Conservation (phyloP, 2,113 vertebrate genomes). For the Leucopsar rothschildi region DNA sequence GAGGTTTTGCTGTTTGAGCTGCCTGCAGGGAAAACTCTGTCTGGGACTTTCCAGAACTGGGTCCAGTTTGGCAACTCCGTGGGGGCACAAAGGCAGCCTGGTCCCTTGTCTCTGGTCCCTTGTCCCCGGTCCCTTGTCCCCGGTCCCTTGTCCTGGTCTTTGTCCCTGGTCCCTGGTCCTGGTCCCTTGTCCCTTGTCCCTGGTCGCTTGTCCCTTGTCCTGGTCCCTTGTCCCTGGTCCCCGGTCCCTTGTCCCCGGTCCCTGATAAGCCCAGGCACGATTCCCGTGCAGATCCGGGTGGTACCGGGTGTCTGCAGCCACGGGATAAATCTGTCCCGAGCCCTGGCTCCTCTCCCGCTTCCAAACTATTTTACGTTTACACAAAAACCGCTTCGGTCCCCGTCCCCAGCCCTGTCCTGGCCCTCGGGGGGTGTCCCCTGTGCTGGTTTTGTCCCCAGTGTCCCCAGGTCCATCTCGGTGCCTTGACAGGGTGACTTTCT, state of each 20-base stretch:
- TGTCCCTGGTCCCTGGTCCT: too few relatives aligned
- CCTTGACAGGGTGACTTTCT: background rate
- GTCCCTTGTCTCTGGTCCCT: background rate
- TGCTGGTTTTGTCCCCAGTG: too few relatives aligned
- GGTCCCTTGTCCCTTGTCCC: too few relatives aligned
- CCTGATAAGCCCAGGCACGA: background rate
- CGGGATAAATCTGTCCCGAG: conserved; percentile 3
- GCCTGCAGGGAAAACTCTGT: background rate
- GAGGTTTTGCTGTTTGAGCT: background rate
- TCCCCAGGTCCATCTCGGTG: too few relatives aligned
- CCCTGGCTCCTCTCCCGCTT: background rate
- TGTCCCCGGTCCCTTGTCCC: too few relatives aligned
- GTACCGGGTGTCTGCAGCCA: conserved; percentile 1
- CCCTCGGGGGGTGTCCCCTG: too few relatives aligned
- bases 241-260: too few relatives aligned
- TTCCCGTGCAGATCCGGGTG: conserved; percentile 56
- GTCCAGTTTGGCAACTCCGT: background rate
- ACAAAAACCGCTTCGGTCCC: conserved; percentile 38
- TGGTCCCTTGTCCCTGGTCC: too few relatives aligned
- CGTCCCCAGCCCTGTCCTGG: too few relatives aligned
- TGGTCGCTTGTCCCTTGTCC: too few relatives aligned
- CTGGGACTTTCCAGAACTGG: background rate
- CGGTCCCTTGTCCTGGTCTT: too few relatives aligned
- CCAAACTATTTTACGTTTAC: conserved; percentile 46
- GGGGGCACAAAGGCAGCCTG: conserved; percentile 45